Evolutionary conservation across 2,113 vertebrate species (phyloP).

Genomic region (Ptilonorhynchus violaceus): DNA sequence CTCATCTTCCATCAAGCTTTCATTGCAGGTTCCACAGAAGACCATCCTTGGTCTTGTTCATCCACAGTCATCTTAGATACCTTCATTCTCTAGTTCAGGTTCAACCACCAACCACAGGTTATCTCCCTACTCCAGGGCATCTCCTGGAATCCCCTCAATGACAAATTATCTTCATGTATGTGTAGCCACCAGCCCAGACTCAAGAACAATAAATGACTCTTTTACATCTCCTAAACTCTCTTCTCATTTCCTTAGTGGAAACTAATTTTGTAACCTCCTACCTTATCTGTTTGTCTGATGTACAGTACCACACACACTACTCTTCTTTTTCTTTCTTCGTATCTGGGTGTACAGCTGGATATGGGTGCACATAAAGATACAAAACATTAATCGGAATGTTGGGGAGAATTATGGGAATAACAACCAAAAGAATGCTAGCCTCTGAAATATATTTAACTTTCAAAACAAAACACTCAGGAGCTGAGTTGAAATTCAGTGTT

Average conservation of each 20-base stretch:
- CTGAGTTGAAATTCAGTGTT: neutral
- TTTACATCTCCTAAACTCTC: neutral
- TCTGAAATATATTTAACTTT: neutral
- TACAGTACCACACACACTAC: neutral
- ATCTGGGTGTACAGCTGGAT: neutral
- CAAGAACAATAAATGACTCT: neutral
- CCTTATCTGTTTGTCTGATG: neutral
- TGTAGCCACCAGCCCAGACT: neutral
- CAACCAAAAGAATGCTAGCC: neutral
- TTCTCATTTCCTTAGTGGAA: neutral
- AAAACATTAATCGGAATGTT: neutral
- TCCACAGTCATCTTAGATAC: neutral
- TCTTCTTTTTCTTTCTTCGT: neutral
- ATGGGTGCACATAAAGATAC: neutral
- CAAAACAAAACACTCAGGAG: neutral
- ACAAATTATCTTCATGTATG: fast-evolving
- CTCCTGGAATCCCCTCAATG: neutral
- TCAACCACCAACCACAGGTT: neutral
- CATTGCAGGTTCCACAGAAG: neutral
- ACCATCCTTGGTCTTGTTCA: neutral
- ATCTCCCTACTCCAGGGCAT: neutral
- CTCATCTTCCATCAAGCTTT: fast-evolving
- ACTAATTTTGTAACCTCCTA: neutral
- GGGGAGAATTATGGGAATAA: neutral
- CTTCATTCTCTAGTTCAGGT: neutral